A percentile compares a stretch with the other conserved stretches of the same genome.
phyloP scores from a whole-genome alignment of 2,113 vertebrate species.

The Ceyx cyanopectus region DNA sequence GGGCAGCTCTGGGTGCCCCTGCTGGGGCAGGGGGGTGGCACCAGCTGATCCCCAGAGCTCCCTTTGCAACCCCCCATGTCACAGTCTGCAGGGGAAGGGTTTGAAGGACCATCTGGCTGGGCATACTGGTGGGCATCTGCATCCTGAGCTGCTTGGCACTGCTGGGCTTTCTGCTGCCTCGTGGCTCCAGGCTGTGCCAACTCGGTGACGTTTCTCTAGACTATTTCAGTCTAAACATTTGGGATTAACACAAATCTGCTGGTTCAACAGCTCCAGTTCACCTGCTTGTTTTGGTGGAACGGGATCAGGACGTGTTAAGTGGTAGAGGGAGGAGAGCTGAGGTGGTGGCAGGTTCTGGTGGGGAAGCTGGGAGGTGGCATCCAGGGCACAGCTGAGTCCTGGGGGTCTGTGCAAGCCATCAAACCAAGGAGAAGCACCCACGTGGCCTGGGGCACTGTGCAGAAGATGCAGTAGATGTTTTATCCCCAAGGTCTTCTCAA shows the following conservation, averaged over 20 bases:
- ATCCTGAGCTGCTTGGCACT: constrained; percentile 7
- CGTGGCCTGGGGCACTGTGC: fast-evolving
- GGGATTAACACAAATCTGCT: background rate
- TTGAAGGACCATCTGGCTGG: background rate
- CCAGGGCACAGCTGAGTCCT: background rate
- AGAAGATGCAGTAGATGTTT: background rate
- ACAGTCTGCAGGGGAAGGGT: background rate
- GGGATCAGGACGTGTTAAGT: background rate
- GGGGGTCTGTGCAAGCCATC: background rate
- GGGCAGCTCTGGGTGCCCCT: background rate
- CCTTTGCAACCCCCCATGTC: background rate
- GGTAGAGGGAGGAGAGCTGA: background rate
- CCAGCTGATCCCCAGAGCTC: background rate
- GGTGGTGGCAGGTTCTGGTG: background rate
- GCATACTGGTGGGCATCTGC: background rate
- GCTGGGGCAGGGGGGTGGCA: background rate
- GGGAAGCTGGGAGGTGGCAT: background rate
- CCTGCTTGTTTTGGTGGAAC: background rate
- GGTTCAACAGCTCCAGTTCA: constrained; percentile 25
- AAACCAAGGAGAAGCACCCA: fast-evolving
- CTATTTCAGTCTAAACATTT: constrained; percentile 38
- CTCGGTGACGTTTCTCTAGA: background rate
- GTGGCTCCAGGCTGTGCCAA: constrained; percentile 11
- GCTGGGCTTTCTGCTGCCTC: background rate
- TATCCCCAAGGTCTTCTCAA: background rate